Evolutionary conservation across 2,113 vertebrate species (phyloP).

Genomic region (Haliaeetus leucogaster): DNA sequence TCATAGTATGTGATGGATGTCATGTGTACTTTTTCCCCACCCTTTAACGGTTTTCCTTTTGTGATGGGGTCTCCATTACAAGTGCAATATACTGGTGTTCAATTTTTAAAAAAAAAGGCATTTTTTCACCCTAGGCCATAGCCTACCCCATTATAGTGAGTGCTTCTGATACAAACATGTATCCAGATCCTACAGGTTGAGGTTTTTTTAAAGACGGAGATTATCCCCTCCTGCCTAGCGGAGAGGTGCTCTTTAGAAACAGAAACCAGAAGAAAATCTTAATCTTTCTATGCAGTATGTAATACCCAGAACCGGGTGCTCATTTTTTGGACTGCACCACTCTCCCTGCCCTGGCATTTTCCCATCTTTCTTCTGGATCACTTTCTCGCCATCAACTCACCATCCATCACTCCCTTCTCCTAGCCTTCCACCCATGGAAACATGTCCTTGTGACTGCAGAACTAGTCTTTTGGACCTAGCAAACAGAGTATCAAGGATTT

Average conservation of each 20-base stretch:
- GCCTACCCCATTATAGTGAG: not conserved
- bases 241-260: not conserved
- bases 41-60: not conserved
- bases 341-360: not conserved
- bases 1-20: not conserved
- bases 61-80: not conserved
- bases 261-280: not conserved
- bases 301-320: not conserved
- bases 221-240: not conserved
- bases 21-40: not conserved
- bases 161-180: not conserved
- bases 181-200: not conserved
- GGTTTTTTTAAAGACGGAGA: not conserved
- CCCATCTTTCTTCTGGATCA: not conserved
- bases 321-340: not conserved
- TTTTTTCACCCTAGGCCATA: not conserved
- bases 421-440: not conserved
- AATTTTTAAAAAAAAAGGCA: not conserved
- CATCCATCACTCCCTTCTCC: not conserved
- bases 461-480: not conserved
- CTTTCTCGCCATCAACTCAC: not conserved
- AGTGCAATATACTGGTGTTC: not conserved
- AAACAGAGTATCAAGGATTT: not conserved
- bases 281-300: not conserved
- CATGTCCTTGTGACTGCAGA: not conserved